Evolutionary conservation across 2,113 vertebrate species (phyloP), one percentile per base, ranked within the genome.

Genomic region (Numenius arquata): DNA sequence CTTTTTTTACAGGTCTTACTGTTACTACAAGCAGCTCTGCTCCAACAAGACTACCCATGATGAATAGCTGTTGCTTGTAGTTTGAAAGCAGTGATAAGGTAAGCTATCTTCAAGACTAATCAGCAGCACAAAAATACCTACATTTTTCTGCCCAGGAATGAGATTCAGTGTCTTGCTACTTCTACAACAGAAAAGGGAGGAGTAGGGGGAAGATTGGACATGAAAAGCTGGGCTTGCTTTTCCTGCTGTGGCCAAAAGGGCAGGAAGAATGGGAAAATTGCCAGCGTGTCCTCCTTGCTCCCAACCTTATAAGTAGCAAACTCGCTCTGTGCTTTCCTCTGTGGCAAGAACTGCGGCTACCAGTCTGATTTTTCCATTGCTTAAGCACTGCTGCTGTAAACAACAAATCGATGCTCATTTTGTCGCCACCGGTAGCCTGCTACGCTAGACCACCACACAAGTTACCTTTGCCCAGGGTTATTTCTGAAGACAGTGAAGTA

Each of bases 391-490:
- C 45, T 87, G 59, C 63, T 0, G 3, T 55, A 38, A 93, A 36
- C 34, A 70, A 43, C 32, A 93, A 83, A 55, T 5, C 32, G 6
- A 1, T 34, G 53, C 59, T 67, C 32, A 0, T 62, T 77, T 61
- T 56, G 59, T 62, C 2, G 1, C 29, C 32, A 26, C 13, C 45
- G 12, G n/a, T 25, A 82, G 63, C n/a, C 50, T 0, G 1, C 58
- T 66, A 10, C 10, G 23, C 47, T 20, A 29, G 23, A 55, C 6
- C 38, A 38, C 15, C 25, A 6, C 9, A 9, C 74, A 74, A 45
- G 20, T 27, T 75, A 48, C 82, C 20, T 90, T 50, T 88, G 52
- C 71, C 40, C 55, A 17, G 43, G 63, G 45, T 22, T 58, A 34
- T 34, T 63, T 67, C 47, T 47, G 62, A 78, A 55, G 41, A 43